A percentile compares a stretch with the other conserved stretches of the same genome.
phyloP scores from a whole-genome alignment of 2,888 invertebrate genomes.

The Cephus spinipes region DNA sequence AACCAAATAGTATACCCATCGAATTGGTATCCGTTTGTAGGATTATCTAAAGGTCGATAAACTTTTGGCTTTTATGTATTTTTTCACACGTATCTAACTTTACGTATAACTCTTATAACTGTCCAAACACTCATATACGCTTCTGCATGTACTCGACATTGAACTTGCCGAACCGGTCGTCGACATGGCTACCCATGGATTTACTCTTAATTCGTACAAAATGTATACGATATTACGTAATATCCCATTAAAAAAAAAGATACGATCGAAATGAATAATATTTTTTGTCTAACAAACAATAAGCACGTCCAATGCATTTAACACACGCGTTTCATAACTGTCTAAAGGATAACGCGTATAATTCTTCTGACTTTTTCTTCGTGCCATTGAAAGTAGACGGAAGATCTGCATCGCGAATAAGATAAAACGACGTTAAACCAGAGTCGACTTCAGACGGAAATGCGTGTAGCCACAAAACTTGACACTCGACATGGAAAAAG shows the following conservation, averaged over 20 bases:
- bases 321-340: neutral
- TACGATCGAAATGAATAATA: neutral
- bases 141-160: slow-evolving; percentile 40
- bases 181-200: neutral
- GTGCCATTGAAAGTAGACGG: neutral
- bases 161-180: slow-evolving; percentile 36
- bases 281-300: neutral
- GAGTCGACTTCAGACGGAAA: neutral
- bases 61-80: neutral
- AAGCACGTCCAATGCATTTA: neutral
- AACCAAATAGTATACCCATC: neutral
- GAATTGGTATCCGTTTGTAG: neutral
- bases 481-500: neutral
- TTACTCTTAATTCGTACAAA: neutral
- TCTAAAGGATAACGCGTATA: neutral
- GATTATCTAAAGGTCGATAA: neutral
- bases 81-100: neutral
- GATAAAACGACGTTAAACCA: neutral
- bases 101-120: neutral
- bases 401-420: neutral
- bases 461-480: neutral
- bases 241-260: neutral
- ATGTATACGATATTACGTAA: neutral
- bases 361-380: neutral
- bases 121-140: neutral